Conservation (phyloP, 2,888 invertebrate genomes). For the Diarsia brunnea region DNA sequence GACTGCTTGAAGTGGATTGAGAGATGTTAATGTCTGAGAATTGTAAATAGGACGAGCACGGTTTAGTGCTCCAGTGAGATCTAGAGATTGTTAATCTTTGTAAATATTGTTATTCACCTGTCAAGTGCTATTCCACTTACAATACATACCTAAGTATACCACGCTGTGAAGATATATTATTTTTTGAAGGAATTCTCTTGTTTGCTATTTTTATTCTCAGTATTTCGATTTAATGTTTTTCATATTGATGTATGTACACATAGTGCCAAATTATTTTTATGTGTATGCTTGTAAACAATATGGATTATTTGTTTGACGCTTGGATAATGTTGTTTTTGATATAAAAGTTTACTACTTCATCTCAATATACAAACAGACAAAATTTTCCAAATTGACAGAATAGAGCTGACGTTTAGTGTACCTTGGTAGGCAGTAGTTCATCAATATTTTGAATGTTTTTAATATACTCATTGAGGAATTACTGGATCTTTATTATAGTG, state of each 20-base stretch:
- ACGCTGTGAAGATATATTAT: conserved; percentile 82
- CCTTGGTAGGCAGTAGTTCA: conserved; percentile 69
- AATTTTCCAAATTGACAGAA: conserved; percentile 59
- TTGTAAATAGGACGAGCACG: conserved; percentile 65
- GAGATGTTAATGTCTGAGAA: conserved; percentile 61
- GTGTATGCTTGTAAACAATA: conserved; percentile 75
- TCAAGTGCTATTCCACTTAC: conserved; percentile 82
- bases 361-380: conserved; percentile 49
- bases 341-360: conserved; percentile 59
- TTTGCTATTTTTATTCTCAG: conserved; percentile 78
- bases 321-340: conserved; percentile 62
- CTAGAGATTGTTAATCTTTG: conserved; percentile 84
- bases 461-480: conserved; percentile 68
- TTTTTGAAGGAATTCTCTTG: conserved; percentile 77
- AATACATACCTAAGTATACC: conserved; percentile 73
- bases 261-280: conserved; percentile 87
- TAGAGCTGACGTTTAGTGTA: conserved; percentile 69
- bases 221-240: conserved; percentile 77
- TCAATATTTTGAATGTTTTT: conserved; percentile 67
- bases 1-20: conserved; percentile 57
- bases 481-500: conserved; percentile 62
- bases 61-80: conserved; percentile 73
- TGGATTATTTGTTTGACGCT: conserved; percentile 68
- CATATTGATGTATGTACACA: conserved; percentile 75
- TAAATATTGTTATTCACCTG: conserved; percentile 87